Conservation (phyloP, 2,113 vertebrate species). For the Myrmecophaga tridactyla region DNA sequence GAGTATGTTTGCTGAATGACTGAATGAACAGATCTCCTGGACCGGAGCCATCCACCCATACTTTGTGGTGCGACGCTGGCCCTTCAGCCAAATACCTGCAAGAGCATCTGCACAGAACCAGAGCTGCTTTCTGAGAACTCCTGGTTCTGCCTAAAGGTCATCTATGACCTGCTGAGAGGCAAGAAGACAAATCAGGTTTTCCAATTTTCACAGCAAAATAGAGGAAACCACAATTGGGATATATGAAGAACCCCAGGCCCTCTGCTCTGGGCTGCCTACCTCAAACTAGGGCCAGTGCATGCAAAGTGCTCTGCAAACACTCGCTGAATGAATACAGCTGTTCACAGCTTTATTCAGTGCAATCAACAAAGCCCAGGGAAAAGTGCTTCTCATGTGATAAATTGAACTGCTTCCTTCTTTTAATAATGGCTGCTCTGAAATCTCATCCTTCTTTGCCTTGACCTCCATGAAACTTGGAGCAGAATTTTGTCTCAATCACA, state of each 20-base stretch:
- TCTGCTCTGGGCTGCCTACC: background rate
- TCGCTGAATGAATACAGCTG: too few relatives aligned
- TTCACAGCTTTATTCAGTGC: too few relatives aligned
- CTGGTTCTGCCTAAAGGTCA: background rate
- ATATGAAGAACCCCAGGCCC: background rate
- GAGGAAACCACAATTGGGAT: background rate
- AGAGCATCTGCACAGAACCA: background rate
- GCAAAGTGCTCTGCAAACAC: rapidly evolving
- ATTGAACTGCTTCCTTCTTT: background rate
- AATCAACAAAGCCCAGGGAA: background rate
- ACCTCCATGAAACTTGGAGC: background rate
- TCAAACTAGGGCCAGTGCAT: background rate
- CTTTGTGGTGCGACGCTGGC: background rate
- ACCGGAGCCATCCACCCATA: background rate
- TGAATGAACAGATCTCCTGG: background rate
- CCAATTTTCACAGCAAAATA: background rate
- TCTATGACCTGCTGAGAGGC: background rate
- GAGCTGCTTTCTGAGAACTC: background rate
- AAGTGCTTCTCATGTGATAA: background rate
- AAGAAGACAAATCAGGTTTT: background rate
- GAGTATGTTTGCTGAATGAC: background rate
- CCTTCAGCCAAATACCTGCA: background rate
- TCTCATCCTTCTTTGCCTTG: background rate
- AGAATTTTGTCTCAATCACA: background rate
- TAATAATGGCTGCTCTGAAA: background rate